Evolutionary conservation across 1,140 invertebrate species (phyloP).

Genomic region (Galleria mellonella): DNA sequence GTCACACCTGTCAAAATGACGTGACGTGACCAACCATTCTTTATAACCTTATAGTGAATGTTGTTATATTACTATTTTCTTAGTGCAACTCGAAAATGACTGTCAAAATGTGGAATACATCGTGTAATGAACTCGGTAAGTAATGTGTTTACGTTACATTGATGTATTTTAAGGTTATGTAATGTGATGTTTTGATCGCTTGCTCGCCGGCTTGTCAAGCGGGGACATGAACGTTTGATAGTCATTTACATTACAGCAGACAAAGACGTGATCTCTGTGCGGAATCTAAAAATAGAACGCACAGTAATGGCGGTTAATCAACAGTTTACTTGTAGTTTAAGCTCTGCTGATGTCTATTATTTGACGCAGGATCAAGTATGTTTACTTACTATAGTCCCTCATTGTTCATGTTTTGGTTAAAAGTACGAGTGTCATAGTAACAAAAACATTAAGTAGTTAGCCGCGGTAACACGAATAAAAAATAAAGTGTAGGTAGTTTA

Average conservation of each 20-base stretch:
- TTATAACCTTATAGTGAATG: conserved; percentile 35
- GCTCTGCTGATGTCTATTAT: conserved; percentile 17
- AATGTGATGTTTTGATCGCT: conserved; percentile 36
- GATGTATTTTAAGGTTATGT: conserved; percentile 45
- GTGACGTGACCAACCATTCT: conserved; percentile 37
- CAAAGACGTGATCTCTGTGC: conserved; percentile 66
- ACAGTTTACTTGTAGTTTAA: conserved; percentile 54
- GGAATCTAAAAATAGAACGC: conserved; percentile 63
- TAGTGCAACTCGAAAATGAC: conserved; percentile 29
- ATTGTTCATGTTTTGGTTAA: too few species aligned
- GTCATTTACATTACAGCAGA: conserved; percentile 61
- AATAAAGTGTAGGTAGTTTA: too few species aligned
- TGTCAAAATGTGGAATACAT: conserved; percentile 41
- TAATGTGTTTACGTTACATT: conserved; percentile 18
- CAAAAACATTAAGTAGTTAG: too few species aligned
- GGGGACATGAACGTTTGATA: conserved; percentile 34
- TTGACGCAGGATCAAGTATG: conserved; percentile 2
- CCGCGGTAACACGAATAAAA: too few species aligned
- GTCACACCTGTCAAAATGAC: conserved; percentile 60
- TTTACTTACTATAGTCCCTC: too few species aligned
- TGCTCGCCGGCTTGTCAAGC: conserved; percentile 14
- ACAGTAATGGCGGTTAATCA: conserved; percentile 65
- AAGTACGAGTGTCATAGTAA: too few species aligned
- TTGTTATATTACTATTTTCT: conserved; percentile 20
- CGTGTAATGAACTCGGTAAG: conserved; percentile 41